Evolutionary conservation across 2,888 invertebrate species (phyloP), one percentile per base, ranked within the genome.

Genomic region (Agrypnus murinus): DNA sequence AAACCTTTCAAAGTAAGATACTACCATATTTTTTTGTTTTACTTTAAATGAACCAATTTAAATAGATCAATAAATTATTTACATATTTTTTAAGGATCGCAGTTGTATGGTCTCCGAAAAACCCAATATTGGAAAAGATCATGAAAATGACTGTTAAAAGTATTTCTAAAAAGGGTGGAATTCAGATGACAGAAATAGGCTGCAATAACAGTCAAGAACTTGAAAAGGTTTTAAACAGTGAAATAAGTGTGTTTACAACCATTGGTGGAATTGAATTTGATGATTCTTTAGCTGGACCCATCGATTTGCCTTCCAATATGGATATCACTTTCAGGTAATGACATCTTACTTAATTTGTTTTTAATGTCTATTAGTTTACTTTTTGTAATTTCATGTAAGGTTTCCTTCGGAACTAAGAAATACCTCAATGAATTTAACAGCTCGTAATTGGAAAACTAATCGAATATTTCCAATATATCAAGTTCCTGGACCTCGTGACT

Each of bases 361-460:
- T 40, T 5, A 3, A n/a, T n/a, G n/a, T n/a, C n/a, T n/a, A n/a
- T n/a, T n/a, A n/a, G 9, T 34, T 34, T 9, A 34, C 6, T 34
- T 9, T 34, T 7, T 7, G 7, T 34, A 9, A 34, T 34, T n/a
- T 46, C 8, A 17, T 34, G 8, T n/a, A 46, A 81, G 84, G n/a
- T 92, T 92, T 81, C 92, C 92, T 4, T 89, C 89, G 60, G 89
- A 91, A 78, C 87, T 90, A 31, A 86, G 92, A 14, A n/a, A 40
- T 9, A n/a, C n/a, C n/a, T n/a, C n/a, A n/a, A n/a, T n/a, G n/a
- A 14, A 17, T 15, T n/a, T 15, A 15, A 78, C 43, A 38, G 55
- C 9, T 8, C 50, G 45, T 62, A 86, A 84, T 62, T 95, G 95
- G 95, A 86, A 88, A 12, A 94, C 95, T 0, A 89, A 91, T 79